Conservation (phyloP, 2,797 vertebrate genomes). For the Micropoecilia bifurca region DNA sequence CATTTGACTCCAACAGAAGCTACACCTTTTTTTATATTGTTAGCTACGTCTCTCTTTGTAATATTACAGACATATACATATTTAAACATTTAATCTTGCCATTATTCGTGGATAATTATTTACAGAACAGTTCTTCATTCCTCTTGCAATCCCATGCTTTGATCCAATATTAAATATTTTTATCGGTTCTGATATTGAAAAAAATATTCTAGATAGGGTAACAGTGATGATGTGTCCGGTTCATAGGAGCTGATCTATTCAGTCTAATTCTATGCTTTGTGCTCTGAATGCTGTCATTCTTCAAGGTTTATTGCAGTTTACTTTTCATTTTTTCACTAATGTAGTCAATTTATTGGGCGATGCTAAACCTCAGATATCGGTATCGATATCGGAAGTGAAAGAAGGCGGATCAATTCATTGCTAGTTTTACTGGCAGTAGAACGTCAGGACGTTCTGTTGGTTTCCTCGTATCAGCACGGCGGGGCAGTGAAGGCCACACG, state of each 20-base stretch:
- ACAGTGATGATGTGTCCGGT: conserved; percentile 42
- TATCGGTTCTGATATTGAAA: no score
- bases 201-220: no score
- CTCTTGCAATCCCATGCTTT: conserved; percentile 51
- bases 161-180: conserved; percentile 35
- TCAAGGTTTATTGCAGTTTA: no score
- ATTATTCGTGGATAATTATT: background rate
- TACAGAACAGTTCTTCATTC: background rate
- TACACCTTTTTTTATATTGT: background rate
- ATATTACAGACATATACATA: background rate
- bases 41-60: background rate
- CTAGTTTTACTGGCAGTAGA: conserved; percentile 77
- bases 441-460: conserved; percentile 80
- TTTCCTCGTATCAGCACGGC: conserved; percentile 78
- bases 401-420: no score
- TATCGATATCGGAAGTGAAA: no score
- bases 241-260: conserved; percentile 13
- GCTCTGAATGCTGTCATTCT: no score
- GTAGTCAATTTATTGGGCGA: no score
- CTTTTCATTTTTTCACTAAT: no score
- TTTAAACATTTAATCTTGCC: background rate
- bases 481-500: conserved; percentile 74
- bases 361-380: no score
- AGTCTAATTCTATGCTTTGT: no score
- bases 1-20: background rate